Conservation (phyloP, 2,113 vertebrate species). For the Cryptotis parvus region DNA sequence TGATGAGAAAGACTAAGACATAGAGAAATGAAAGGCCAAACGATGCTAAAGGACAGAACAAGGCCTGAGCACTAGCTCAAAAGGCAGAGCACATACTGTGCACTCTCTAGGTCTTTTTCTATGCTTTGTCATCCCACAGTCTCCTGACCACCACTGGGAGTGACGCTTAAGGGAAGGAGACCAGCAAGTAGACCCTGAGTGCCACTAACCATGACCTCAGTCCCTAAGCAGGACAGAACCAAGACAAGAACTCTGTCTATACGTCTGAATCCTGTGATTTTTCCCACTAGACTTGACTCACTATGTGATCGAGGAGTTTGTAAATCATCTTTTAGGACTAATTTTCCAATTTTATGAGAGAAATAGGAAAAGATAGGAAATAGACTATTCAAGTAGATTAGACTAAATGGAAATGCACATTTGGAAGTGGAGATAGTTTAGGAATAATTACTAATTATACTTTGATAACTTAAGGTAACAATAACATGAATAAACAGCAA, state of each 20-base stretch:
- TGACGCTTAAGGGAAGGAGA: too few species aligned
- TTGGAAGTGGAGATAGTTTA: background rate
- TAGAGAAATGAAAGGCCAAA: background rate
- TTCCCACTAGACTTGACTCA: background rate
- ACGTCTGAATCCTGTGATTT: background rate
- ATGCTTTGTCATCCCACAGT: too few species aligned
- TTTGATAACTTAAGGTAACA: slow-evolving; percentile 28
- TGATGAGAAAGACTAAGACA: background rate
- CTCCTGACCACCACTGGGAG: too few species aligned
- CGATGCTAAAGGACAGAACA: background rate
- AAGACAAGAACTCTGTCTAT: background rate
- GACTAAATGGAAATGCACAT: background rate
- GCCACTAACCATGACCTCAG: too few species aligned
- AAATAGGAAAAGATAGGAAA: background rate
- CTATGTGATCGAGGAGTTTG: background rate
- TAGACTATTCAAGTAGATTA: background rate
- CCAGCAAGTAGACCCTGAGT: too few species aligned
- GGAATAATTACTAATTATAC: background rate
- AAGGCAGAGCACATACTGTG: too few species aligned
- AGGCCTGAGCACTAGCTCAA: too few species aligned
- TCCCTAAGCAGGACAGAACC: background rate
- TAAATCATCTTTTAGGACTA: background rate
- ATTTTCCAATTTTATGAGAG: background rate
- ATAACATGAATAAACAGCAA: background rate
- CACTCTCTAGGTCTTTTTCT: too few species aligned